phyloP scores from a whole-genome alignment of 2,113 vertebrate species.

The Ancistrus triradiatus region DNA sequence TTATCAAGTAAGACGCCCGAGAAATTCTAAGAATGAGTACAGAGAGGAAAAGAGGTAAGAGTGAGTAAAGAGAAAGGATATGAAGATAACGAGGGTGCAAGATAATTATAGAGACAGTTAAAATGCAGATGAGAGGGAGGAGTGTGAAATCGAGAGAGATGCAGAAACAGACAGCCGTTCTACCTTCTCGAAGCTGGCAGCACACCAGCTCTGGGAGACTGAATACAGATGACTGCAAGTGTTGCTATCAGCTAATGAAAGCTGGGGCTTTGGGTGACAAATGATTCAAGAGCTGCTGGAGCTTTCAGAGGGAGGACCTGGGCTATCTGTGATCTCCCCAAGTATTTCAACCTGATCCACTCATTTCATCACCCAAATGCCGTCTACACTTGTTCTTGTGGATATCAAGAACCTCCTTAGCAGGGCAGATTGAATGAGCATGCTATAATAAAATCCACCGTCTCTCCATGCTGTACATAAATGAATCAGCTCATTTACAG shows the following conservation, averaged over 20 bases:
- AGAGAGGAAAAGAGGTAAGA: background rate
- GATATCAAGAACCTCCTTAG: background rate
- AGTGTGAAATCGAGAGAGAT: background rate
- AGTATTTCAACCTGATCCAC: background rate
- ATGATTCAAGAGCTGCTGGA: slow-evolving; percentile 30
- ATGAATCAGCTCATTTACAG: background rate
- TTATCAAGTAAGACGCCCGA: slow-evolving; percentile 41
- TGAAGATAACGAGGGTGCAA: background rate
- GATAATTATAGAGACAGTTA: background rate
- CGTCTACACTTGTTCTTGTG: too few species aligned
- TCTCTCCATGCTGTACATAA: background rate
- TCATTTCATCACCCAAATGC: background rate
- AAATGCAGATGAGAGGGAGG: background rate
- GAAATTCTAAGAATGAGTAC: background rate
- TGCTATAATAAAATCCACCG: background rate
- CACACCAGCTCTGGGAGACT: slow-evolving; percentile 67
- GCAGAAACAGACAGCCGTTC: background rate
- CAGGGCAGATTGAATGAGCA: background rate
- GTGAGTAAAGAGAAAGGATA: background rate
- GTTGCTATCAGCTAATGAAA: slow-evolving; percentile 60
- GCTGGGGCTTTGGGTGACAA: slow-evolving; percentile 61
- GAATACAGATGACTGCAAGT: slow-evolving; percentile 65
- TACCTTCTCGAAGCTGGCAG: slow-evolving; percentile 56
- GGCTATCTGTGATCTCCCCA: background rate
- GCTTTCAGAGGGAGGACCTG: slow-evolving; percentile 9